A percentile compares a stretch with the other conserved stretches of the same genome.
phyloP scores from a whole-genome alignment of 2,797 vertebrate genomes.

The Kryptolebias ocellatus region DNA sequence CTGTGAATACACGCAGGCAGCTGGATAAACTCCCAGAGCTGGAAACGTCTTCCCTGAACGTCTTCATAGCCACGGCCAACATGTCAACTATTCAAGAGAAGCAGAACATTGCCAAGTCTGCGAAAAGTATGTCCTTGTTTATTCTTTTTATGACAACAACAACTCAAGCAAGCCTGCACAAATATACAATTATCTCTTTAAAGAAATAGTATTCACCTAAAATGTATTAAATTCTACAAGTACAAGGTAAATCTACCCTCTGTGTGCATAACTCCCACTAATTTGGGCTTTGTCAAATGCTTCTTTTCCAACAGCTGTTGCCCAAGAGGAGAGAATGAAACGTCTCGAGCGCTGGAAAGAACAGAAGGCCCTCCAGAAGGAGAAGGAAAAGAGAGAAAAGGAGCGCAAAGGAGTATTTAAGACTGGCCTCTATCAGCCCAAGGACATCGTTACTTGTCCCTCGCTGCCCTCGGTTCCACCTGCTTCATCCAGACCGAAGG shows the following conservation, averaged over 20 bases:
- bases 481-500: constrained; percentile 73
- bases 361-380: constrained; percentile 87
- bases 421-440: constrained; percentile 86
- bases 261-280: background rate
- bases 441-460: constrained; percentile 58
- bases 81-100: constrained; percentile 47
- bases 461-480: constrained; percentile 62
- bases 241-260: too few relatives aligned
- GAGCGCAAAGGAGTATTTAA: constrained; percentile 88
- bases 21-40: constrained; percentile 78
- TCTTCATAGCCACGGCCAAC: constrained; percentile 45
- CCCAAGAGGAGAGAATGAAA: constrained; percentile 77
- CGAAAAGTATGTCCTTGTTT: constrained; percentile 54
- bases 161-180: background rate
- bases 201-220: too few relatives aligned
- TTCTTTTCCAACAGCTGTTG: constrained; percentile 56
- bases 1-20: constrained; percentile 84
- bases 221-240: too few relatives aligned
- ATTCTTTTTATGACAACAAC: background rate
- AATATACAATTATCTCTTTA: too few relatives aligned
- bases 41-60: constrained; percentile 70
- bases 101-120: constrained; percentile 25
- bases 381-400: constrained; percentile 87
- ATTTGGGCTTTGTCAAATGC: background rate
- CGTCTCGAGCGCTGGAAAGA: constrained; percentile 92